Evolutionary conservation across 2,113 vertebrate genomes (phyloP), one percentile per base, ranked within the genome.

Genomic region (Sarotherodon lohbergeri): DNA sequence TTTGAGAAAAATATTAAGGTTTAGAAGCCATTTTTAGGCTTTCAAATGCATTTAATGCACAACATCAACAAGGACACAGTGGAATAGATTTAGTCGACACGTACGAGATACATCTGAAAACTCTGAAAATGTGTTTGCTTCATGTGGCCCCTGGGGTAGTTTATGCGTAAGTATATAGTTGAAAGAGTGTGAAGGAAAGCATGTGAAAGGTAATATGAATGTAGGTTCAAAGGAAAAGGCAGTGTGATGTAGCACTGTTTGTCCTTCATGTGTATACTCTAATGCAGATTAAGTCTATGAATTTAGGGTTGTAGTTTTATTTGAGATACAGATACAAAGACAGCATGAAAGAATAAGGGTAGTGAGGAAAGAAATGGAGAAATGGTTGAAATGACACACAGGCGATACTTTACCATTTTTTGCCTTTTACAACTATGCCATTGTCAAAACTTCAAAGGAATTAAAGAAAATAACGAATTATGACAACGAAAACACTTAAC

Each of bases 401-500:
- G 82, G 81, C 63, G 36, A 96, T 96, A 96, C 94, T 93, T 96
- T 96, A 96, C 95, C 95, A 95, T 88, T 84, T 68, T 84, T 90
- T 91, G 78, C 59, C 89, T 88, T 86, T 91, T 84, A 95, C 86
- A 86, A 90, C 76, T 83, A 88, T 68, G 90, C 88, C 94, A 91
- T 41, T 93, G 95, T 96, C 94, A 96, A 92, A 95, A 96, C 94
- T 95, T 95, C 11, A 93, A 93, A 91, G 71, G 88, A 93, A 95
- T 88, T 83, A 92, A 92, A 80, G 68, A 85, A 92, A 92, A 87
- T 83, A 59, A 84, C 71, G 17, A 83, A 91, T 92, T 89, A 85
- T 59, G 46, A 87, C 24, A 24, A 7, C 4, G 10, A 13, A 56
- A 83, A 50, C 27, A 68, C 6, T 41, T 41, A 79, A 87, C 14